Conservation (phyloP, 2,797 vertebrate species). For the Anabas testudineus region DNA sequence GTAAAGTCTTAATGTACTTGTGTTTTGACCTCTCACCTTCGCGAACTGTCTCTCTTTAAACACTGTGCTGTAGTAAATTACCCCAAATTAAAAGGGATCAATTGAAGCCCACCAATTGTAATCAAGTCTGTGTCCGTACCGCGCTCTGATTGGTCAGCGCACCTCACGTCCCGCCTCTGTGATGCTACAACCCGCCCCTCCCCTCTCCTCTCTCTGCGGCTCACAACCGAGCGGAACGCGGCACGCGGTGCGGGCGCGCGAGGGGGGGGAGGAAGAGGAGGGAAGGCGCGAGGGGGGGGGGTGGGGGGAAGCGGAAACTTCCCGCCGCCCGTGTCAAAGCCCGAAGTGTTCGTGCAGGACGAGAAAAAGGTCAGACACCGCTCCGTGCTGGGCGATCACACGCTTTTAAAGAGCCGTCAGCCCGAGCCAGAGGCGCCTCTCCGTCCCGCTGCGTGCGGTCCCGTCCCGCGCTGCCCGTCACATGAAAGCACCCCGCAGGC, state of each 20-base stretch:
- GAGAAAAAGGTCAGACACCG: not conserved
- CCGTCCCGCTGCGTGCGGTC: constrained; percentile 45
- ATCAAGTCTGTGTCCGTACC: not conserved
- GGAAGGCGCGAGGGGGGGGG: too few species aligned
- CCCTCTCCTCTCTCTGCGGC: constrained; percentile 58
- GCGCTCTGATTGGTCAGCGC: constrained; percentile 52
- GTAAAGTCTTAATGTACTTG: too few species aligned
- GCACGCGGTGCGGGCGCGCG: constrained; percentile 31
- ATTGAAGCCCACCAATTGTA: constrained; percentile 9
- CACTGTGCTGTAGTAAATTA: not conserved
- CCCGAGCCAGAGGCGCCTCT: constrained; percentile 36
- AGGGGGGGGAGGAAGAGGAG: not conserved
- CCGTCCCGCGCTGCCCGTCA: constrained; percentile 45
- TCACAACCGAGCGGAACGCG: constrained; percentile 22
- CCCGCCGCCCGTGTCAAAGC: constrained; percentile 14
- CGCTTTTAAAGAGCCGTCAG: constrained; percentile 45
- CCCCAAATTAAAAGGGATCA: not conserved
- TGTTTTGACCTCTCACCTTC: too few species aligned
- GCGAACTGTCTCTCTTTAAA: not conserved
- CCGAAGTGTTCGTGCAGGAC: not conserved
- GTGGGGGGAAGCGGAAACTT: constrained; percentile 30
- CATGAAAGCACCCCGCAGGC: constrained; percentile 54
- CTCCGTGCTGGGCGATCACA: constrained; percentile 2
- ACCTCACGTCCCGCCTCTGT: constrained; percentile 24
- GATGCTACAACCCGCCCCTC: constrained; percentile 52